These are phyloP conservation scores for Agrenia bidenticulata DNA, from an alignment of 2,888 invertebrate genomes.

Conservation along the genomic window DNA sequence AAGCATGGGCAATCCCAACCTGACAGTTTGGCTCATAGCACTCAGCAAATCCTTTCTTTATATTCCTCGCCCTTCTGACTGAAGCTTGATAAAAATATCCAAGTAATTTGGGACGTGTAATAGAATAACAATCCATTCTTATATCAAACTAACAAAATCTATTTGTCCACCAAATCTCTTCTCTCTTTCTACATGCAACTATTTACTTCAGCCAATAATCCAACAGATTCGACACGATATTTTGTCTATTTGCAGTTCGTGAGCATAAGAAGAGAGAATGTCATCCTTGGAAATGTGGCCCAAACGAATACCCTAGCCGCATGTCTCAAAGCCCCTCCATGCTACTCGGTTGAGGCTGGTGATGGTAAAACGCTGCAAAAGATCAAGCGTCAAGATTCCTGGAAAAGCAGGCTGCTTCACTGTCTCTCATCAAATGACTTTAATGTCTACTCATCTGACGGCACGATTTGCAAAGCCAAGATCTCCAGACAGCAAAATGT, in stretches of 20 bases:
- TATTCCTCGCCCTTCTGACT: no score
- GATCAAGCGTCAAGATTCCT: conserved; percentile 24
- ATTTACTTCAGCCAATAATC: no score
- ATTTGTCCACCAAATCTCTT: no score
- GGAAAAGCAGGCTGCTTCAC: conserved; percentile 20
- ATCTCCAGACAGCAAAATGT: conserved; percentile 32
- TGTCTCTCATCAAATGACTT: conserved; percentile 33
- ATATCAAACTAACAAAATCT: no score
- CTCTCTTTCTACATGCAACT: no score
- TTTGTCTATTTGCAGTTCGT: conserved; percentile 24
- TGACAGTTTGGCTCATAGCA: no score
- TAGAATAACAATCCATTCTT: no score
- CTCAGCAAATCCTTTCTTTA: no score
- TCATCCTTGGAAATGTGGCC: conserved; percentile 33
- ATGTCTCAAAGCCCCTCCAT: conserved; percentile 25
- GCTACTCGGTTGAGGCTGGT: conserved; percentile 25
- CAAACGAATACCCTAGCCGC: conserved; percentile 27
- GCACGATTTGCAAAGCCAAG: conserved; percentile 22
- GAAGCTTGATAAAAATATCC: no score
- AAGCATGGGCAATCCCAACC: no score
- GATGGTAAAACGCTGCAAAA: conserved; percentile 29
- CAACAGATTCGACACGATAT: no score
- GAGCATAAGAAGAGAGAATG: conserved; percentile 28
- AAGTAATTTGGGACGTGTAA: no score
- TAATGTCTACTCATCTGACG: conserved; percentile 23